A percentile compares a stretch with the other conserved stretches of the same genome.
phyloP scores from a whole-genome alignment of 2,797 vertebrate species.

The Brachymystax lenok region DNA sequence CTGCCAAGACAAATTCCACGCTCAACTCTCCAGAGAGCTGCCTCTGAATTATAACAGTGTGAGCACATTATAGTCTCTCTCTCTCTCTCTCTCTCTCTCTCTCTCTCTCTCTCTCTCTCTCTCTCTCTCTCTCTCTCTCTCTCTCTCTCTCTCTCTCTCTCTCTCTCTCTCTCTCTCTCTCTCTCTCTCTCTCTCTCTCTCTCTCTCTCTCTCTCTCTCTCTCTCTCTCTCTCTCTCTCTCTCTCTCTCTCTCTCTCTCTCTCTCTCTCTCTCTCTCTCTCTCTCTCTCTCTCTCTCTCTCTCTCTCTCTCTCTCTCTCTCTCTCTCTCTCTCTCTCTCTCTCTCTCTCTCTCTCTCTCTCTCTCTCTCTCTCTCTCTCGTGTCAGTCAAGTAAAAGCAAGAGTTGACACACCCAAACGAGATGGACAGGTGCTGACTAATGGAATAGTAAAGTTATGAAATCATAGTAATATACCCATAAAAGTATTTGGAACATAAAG shows the following conservation, averaged over 20 bases:
- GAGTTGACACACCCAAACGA: too few species aligned
- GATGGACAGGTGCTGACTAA: not conserved
- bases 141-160: not conserved
- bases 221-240: not conserved
- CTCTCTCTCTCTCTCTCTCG: too few species aligned
- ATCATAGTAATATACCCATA: not conserved
- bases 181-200: not conserved
- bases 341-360: not conserved
- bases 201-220: not conserved
- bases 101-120: not conserved
- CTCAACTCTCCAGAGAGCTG: conserved; percentile 8
- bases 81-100: not conserved
- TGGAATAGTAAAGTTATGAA: not conserved
- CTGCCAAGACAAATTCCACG: not conserved
- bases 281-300: not conserved
- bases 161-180: not conserved
- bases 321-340: not conserved
- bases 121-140: not conserved
- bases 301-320: not conserved
- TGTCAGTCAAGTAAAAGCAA: not conserved
- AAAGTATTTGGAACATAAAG: not conserved
- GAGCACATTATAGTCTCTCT: not conserved
- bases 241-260: not conserved
- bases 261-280: not conserved
- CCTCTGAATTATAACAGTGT: not conserved